Base-by-base conservation (phyloP, 2,797 vertebrate genomes). In the Peromyscus attwateri region DNA sequence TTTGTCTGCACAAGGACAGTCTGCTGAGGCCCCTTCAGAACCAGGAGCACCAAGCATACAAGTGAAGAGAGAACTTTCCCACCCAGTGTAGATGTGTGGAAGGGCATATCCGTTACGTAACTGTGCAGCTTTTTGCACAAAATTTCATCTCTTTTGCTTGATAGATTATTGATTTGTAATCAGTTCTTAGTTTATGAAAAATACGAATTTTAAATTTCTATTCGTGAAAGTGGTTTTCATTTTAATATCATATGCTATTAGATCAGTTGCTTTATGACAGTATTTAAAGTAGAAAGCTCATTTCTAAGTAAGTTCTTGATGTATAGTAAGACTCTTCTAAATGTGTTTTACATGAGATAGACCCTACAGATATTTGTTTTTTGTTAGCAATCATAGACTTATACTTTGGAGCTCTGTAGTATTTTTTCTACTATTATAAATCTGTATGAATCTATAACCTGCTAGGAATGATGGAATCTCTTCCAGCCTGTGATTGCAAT, bases 381-480 rank as follows among this genome's bases (percentile, higher is more conserved):
- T 55, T 55, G 52, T 55, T 94, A 91, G 94, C 94, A 94, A 95
- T 93, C 87, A n/a, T 94, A 89, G 89, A 96, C 94, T 97, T 96
- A 92, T 88, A 91, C 89, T 96, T 92, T 89, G 66, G 79, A 94
- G 84, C 77, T 85, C 0, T 40, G 6, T 34, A 52, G 46, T 85
- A 5, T 97, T 68, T 95, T 97, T 96, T 96, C 90, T 55, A 52
- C 91, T 92, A 89, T 97, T 97, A 94, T 89, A 95, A 96, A 95
- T 97, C 94, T 96, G 75, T 95, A 95, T 97, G 93, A 95, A 95
- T 96, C 97, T 97, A 77, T 34, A 95, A 57, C 95, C 83, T 97
- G 82, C 94, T 97, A 95, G 87, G 84, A 96, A 94, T 91, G 92
- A 95, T 96, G 12, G 5, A 70, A 75, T 96, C 92, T 90, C 71